These are phyloP conservation scores for Scalopus aquaticus DNA, from an alignment of 2,113 vertebrate species.

Conservation along the genomic window DNA sequence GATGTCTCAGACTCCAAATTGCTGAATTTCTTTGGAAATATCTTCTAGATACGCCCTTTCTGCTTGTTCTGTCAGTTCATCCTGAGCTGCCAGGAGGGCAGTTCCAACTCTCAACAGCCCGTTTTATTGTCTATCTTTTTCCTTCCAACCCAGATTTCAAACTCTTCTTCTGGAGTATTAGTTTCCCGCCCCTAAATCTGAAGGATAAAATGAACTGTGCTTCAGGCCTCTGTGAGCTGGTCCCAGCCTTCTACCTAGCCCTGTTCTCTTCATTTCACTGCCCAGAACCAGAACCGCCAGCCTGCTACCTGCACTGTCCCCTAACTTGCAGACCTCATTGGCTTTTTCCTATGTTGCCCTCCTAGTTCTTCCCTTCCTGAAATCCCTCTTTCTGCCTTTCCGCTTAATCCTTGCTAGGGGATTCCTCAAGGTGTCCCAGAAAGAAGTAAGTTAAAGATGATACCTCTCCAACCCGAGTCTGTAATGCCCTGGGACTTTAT, in stretches of 20 bases:
- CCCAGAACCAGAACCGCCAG: neutral
- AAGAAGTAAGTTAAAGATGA: neutral
- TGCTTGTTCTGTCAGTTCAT: neutral
- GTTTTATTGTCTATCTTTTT: neutral
- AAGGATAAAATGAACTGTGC: neutral
- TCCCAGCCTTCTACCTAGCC: neutral
- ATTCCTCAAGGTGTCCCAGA: neutral
- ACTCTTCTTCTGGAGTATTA: neutral
- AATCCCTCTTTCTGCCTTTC: neutral
- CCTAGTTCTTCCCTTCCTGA: neutral
- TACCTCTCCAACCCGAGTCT: neutral
- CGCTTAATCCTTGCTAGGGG: neutral
- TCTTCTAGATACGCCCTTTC: neutral
- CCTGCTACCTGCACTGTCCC: neutral
- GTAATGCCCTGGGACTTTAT: neutral
- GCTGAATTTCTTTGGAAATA: neutral
- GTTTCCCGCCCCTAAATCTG: neutral
- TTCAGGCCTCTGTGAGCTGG: neutral
- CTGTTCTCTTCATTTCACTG: neutral
- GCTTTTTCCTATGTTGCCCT: neutral
- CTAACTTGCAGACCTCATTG: neutral
- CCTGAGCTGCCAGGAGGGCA: neutral
- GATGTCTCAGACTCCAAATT: neutral
- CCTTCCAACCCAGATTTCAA: neutral
- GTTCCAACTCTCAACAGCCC: neutral